Conservation (phyloP, 1,140 invertebrate genomes). For the Probaryconus sp. region DNA sequence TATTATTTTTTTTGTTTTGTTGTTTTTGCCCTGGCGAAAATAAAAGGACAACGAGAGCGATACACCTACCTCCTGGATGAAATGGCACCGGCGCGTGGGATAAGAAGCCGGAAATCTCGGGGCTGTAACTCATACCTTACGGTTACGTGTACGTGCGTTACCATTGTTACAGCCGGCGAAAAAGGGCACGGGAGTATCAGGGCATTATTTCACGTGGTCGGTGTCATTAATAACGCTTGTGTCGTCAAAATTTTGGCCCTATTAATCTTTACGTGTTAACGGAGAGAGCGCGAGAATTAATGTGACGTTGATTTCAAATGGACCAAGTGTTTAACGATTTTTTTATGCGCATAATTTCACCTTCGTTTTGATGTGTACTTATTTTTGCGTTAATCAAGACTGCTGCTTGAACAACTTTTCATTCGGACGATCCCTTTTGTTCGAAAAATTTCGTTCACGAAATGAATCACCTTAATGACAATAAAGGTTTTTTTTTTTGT, state of each 20-base stretch:
- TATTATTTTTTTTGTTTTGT: no score
- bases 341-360: constrained; percentile 24
- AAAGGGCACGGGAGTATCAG: constrained; percentile 13
- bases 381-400: no score
- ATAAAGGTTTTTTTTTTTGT: no score
- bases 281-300: constrained; percentile 22
- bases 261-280: constrained; percentile 25
- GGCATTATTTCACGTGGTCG: constrained; percentile 34
- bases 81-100: constrained; percentile 64
- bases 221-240: constrained; percentile 36
- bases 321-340: constrained; percentile 10
- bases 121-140: constrained; percentile 62
- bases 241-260: constrained; percentile 37
- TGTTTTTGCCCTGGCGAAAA: no score
- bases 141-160: constrained; percentile 32
- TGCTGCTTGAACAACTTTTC: no score
- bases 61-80: constrained; percentile 55
- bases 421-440: no score
- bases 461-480: no score
- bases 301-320: constrained; percentile 28
- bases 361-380: no score
- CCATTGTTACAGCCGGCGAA: constrained; percentile 59
- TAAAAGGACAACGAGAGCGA: constrained; percentile 13
- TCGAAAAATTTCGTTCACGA: no score
- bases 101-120: constrained; percentile 70